These are phyloP conservation scores for Melinaea menophilus DNA, from an alignment of 2,888 invertebrate genomes.

Conservation along the genomic window DNA sequence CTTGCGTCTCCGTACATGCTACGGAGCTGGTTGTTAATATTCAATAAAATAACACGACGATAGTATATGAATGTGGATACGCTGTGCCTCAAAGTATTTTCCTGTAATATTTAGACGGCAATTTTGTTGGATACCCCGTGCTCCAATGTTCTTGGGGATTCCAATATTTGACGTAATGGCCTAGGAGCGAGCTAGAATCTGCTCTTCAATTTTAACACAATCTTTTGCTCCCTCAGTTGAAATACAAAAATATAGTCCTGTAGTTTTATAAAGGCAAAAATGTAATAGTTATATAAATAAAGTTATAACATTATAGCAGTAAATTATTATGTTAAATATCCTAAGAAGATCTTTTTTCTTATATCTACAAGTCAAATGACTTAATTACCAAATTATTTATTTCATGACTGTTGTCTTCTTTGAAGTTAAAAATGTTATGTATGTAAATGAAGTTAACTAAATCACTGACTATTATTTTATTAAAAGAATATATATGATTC, in stretches of 20 bases:
- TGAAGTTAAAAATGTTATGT: no score
- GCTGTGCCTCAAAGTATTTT: conserved; percentile 18
- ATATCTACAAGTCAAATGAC: background rate
- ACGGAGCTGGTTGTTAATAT: no score
- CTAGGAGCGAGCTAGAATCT: background rate
- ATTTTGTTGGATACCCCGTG: conserved; percentile 20
- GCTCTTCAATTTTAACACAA: background rate
- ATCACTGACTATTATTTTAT: conserved; percentile 11
- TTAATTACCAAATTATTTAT: no score
- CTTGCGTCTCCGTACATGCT: no score
- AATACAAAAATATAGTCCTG: background rate
- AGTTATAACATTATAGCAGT: no score
- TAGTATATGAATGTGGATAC: no score
- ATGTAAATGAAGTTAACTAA: no score
- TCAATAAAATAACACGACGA: no score
- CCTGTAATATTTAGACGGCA: conserved; percentile 20
- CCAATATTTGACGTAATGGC: conserved; percentile 19
- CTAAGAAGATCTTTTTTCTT: no score
- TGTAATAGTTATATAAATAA: background rate
- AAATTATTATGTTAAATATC: no score
- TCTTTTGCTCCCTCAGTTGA: background rate
- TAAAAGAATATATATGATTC: conserved; percentile 26
- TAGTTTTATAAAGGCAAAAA: background rate
- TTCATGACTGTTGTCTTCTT: no score
- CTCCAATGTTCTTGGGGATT: conserved; percentile 18